Base-by-base conservation (phyloP, 2,113 vertebrate species). In the Thunnus maccoyii region DNA sequence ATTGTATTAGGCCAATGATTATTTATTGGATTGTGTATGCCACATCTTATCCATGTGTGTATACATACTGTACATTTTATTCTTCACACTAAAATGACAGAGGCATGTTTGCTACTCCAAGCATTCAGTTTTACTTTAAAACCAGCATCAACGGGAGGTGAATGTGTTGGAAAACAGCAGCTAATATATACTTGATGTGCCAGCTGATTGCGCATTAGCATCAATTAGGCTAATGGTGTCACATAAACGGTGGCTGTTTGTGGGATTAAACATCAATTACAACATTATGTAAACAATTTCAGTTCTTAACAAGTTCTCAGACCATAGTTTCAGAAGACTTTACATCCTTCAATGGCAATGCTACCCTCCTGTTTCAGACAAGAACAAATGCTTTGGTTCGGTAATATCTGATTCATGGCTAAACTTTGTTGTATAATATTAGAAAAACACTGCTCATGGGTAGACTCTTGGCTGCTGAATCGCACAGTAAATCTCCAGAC, bases 391-490 rank as follows among this genome's bases (percentile, higher is more conserved):
- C 6, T 9, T 57, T 36, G 13, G 5, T 32, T 32, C 12, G 1
- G 7, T 41, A 4, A 47, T 18, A 25, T 30, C 16, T 48, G 48
- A 20, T 51, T 51, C 12, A 16, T 20, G 11, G 52, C 6, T 62
- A 32, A 74, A 64, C 58, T 36, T 48, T 25, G 18, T 9, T 30
- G 36, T 16, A 15, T 44, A 13, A 52, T 12, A 16, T 17, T 5
- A n/a, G 3, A 15, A 44, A 55, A 54, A 20, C 16, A 9, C 48
- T 44, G 47, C 15, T 74, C 32, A 32, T 0, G 47, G 63, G 66
- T 11, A 48, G 36, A 72, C 7, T 79, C n/a, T 57, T 36, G 30
- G 44, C 47, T 57, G 46, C 18, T 72, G 63, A 70, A 41, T 52
- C 5, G 0, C 20, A 16, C 14, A 27, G 20, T 66, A 60, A 77